phyloP scores from a whole-genome alignment of 2,888 invertebrate genomes.

The Tetragonula carbonaria region DNA sequence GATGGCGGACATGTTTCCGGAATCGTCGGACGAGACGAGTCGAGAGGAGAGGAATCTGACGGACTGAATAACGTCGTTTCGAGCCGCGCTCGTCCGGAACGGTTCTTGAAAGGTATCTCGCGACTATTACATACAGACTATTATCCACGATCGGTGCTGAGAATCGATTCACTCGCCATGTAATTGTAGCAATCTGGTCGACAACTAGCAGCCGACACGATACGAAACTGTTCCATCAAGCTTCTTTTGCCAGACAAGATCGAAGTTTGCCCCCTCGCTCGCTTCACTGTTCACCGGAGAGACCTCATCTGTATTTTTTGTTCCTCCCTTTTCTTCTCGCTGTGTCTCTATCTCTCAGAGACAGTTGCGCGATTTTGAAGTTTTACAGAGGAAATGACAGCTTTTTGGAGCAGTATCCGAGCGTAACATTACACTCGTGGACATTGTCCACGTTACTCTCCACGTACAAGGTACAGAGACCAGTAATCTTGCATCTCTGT shows the following conservation, averaged over 20 bases:
- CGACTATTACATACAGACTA: slow-evolving; percentile 61
- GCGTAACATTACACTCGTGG: too few relatives aligned
- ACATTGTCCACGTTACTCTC: too few relatives aligned
- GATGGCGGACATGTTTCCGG: slow-evolving; percentile 49
- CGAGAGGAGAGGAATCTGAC: slow-evolving; percentile 10
- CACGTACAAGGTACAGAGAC: too few relatives aligned
- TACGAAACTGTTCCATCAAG: slow-evolving; percentile 50
- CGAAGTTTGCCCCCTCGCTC: slow-evolving; percentile 25
- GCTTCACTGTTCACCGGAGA: slow-evolving; percentile 50
- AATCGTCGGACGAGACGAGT: neutral
- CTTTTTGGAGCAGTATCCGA: too few relatives aligned
- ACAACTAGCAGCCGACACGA: slow-evolving; percentile 48
- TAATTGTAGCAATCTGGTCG: slow-evolving; percentile 68
- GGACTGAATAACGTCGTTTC: slow-evolving; percentile 46
- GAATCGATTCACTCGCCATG: slow-evolving; percentile 64
- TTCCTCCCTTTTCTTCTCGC: neutral
- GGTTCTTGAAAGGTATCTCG: slow-evolving; percentile 57
- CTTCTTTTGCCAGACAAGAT: slow-evolving; percentile 35
- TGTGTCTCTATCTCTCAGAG: neutral
- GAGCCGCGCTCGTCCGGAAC: slow-evolving; percentile 54
- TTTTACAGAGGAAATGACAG: neutral
- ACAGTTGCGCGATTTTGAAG: neutral
- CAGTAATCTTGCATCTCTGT: too few relatives aligned
- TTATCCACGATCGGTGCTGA: slow-evolving; percentile 60
- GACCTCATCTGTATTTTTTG: slow-evolving; percentile 16